phyloP scores from a whole-genome alignment of 2,797 vertebrate species.

The Oreochromis mossambicus region DNA sequence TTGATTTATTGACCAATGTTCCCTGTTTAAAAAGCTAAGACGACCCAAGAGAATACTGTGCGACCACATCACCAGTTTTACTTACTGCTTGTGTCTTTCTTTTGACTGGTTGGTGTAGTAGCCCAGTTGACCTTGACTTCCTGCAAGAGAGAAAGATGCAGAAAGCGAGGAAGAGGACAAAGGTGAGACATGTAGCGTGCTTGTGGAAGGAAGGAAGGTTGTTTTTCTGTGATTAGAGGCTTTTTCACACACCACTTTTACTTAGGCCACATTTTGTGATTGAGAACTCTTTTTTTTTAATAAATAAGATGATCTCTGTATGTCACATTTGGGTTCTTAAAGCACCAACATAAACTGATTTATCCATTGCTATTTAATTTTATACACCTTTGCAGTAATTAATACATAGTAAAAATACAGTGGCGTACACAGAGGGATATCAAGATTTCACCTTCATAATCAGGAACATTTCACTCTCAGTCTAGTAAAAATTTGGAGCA shows the following conservation, averaged over 20 bases:
- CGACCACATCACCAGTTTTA: constrained; percentile 13
- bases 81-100: constrained; percentile 99
- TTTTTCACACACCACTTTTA: constrained; percentile 66
- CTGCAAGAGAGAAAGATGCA: constrained; percentile 71
- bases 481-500: constrained; percentile 72
- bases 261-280: constrained; percentile 39
- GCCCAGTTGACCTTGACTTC: constrained; percentile 99
- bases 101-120: constrained; percentile 98
- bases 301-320: constrained; percentile 32
- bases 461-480: constrained; percentile 70
- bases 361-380: constrained; percentile 31
- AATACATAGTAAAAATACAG: constrained; percentile 58
- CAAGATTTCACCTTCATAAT: constrained; percentile 64
- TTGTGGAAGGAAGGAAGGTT: constrained; percentile 20
- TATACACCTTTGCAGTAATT: constrained; percentile 55
- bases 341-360: constrained; percentile 47
- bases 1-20: neutral
- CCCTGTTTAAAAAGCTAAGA: neutral
- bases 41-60: neutral
- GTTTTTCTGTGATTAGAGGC: constrained; percentile 56
- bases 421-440: constrained; percentile 63
- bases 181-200: constrained; percentile 10
- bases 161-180: constrained; percentile 31
- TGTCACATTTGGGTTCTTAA: constrained; percentile 40
- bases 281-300: constrained; percentile 12